Percentiles rank a stretch among this genome's conserved stretches.
Conservation (phyloP, 2,113 vertebrate species). For the Cyprinodon brontotheroides region DNA sequence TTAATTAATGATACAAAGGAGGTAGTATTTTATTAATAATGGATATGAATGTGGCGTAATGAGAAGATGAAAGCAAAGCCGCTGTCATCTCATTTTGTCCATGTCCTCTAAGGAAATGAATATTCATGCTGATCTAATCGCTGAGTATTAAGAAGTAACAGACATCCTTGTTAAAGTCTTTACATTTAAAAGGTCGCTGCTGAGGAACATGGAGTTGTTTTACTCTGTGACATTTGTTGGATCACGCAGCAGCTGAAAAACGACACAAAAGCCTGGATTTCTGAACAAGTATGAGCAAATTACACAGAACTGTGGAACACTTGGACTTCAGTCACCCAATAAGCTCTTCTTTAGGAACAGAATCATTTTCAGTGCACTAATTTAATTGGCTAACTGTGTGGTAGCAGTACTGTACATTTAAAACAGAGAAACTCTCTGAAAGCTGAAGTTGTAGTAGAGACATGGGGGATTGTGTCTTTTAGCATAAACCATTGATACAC, state of each 20-base stretch:
- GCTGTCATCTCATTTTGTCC: slow-evolving; percentile 1
- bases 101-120: slow-evolving; percentile 43
- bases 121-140: slow-evolving; percentile 53
- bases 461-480: not conserved
- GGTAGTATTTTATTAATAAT: slow-evolving; percentile 33
- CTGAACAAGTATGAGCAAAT: not conserved
- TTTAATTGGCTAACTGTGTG: not conserved
- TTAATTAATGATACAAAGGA: slow-evolving; percentile 33
- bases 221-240: not conserved
- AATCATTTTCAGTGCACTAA: not conserved
- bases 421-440: not conserved
- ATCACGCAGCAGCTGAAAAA: not conserved
- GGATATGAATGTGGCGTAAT: slow-evolving; percentile 22
- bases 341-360: not conserved
- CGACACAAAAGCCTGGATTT: not conserved
- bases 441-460: not conserved
- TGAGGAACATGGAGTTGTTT: not conserved
- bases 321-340: not conserved
- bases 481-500: too few relatives aligned
- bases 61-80: slow-evolving; percentile 35
- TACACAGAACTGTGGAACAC: not conserved
- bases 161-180: slow-evolving; percentile 12
- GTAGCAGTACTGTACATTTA: not conserved
- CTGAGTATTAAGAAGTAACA: slow-evolving; percentile 25
- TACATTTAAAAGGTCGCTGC: slow-evolving; percentile 9